A percentile compares a stretch with the other conserved stretches of the same genome.
Evolutionary conservation across 2,113 vertebrate species (phyloP).

Genomic region (Megalops atlanticus): DNA sequence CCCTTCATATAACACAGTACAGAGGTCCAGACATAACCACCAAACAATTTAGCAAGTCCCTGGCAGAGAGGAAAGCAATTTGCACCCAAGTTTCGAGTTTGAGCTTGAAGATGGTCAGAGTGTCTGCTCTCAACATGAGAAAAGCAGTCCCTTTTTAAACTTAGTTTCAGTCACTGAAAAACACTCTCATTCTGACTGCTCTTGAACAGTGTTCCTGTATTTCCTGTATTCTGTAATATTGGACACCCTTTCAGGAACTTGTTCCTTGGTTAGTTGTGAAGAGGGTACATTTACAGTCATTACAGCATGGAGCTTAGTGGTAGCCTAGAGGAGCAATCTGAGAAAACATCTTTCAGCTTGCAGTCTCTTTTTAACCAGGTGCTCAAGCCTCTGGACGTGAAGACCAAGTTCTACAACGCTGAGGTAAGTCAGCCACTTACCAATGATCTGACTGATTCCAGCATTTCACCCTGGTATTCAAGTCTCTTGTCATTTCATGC

Average conservation of each 20-base stretch:
- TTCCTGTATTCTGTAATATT: background rate
- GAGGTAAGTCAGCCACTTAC: constrained; percentile 76
- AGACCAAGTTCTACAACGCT: constrained; percentile 99
- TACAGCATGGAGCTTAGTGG: background rate
- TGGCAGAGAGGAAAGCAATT: constrained; percentile 41
- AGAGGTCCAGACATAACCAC: constrained; percentile 13
- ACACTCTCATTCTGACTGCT: background rate
- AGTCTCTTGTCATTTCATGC: background rate
- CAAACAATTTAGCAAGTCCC: constrained; percentile 57
- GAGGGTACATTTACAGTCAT: background rate
- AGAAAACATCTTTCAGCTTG: constrained; percentile 65
- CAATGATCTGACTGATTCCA: background rate
- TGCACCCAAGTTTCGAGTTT: constrained; percentile 27
- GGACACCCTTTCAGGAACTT: background rate
- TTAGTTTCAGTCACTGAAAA: background rate
- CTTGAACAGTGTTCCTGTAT: background rate
- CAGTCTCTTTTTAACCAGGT: constrained; percentile 86
- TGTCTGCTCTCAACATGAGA: background rate
- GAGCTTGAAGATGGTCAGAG: background rate
- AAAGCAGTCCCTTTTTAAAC: background rate
- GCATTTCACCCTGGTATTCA: background rate
- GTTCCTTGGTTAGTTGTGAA: background rate
- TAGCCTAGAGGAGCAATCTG: constrained; percentile 42
- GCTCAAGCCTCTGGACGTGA: constrained; percentile 95
- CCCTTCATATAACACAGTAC: background rate